Evolutionary conservation across 2,113 vertebrate species (phyloP), one percentile per base, ranked within the genome.

Genomic region (Stictonetta naevosa): DNA sequence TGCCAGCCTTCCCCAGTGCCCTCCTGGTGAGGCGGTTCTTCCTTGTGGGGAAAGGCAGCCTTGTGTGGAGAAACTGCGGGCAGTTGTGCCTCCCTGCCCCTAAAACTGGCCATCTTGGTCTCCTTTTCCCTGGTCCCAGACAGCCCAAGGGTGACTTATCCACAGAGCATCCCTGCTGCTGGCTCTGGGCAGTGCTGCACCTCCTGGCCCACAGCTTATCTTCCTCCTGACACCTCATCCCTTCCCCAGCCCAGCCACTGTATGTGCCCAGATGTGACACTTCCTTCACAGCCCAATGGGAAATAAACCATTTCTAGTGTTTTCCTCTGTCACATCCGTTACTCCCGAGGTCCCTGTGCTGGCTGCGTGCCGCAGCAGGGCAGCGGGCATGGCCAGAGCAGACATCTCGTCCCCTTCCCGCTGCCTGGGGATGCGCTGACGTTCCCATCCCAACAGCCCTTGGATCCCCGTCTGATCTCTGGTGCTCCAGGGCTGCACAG

Each of bases 371-470:
- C 55, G 46, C 79, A 88, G 88, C 75, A 93, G 77, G 40, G 21
- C 5, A 0, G 6, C 16, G 55, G 40, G 16, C 62, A 18, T 2
- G 4, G 88, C 28, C 0, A 1, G 85, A 64, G 20, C 0, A 0
- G 50, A 50, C 34, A 21, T 40, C n/a, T 67, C 28, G 5, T 56
- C 46, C 44, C 19, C 0, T 25, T 82, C 20, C 28, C 1, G 0
- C n/a, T 77, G 84, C n/a, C 29, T 59, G 88, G 71, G 8, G 60
- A 19, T 86, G 52, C 11, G 29, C 28, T 2, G 3, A 20, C 1
- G 2, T 33, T 36, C 52, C 52, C 38, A 40, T 82, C 69, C 29
- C 36, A 63, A 21, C 48, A 67, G 13, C 42, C 34, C 22, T 1
- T 0, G 56, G 44, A 48, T 76, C 79, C 80, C 31, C 26, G 23